Evolutionary conservation across 2,888 invertebrate species (phyloP), one percentile per base, ranked within the genome.

Genomic region (Tethea ocularis): DNA sequence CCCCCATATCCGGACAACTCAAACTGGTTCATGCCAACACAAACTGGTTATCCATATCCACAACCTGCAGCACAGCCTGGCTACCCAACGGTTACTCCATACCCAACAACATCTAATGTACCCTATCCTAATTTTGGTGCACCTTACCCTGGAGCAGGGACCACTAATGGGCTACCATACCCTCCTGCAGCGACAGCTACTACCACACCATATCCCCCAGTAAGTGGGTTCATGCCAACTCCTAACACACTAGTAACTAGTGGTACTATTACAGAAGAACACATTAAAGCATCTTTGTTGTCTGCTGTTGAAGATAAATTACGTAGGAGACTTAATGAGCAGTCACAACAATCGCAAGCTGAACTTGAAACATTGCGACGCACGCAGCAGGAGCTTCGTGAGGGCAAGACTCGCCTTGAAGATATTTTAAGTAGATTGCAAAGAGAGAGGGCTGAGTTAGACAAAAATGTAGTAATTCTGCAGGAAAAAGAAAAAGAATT

Each of bases 261-360:
- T 60, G 97, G 97, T 22, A 98, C 98, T n/a, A 98, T 98, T 61
- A 97, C 98, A 55, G 98, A 99, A 75, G 98, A 99, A 82, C 98
- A 99, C 83, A 97, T 99, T 66, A 96, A 97, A 80, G 98, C 97
- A 26, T 99, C 99, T 0, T 92, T 99, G 23, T 89, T 99, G 20
- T 98, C 98, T 60, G 99, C 99, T 24, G 97, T 99, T 0, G 98
- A 99, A 87, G 99, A 99, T 83, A 99, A 98, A 88, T 88, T 99
- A 68, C 94, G 96, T 73, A 86, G 98, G 64, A 95, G 97, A 66
- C 94, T 99, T 71, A 96, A 96, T 74, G 99, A 99, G 79, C 97
- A 97, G 77, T 96, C 97, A 64, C 97, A 97, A 74, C 98, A 98
- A 83, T 96, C 97, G 64, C 97, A 98, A 88, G 98, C 98, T 7